These are phyloP conservation scores for Drosophila lacertosa DNA, from an alignment of 1,140 invertebrate genomes.

Conservation along the genomic window DNA sequence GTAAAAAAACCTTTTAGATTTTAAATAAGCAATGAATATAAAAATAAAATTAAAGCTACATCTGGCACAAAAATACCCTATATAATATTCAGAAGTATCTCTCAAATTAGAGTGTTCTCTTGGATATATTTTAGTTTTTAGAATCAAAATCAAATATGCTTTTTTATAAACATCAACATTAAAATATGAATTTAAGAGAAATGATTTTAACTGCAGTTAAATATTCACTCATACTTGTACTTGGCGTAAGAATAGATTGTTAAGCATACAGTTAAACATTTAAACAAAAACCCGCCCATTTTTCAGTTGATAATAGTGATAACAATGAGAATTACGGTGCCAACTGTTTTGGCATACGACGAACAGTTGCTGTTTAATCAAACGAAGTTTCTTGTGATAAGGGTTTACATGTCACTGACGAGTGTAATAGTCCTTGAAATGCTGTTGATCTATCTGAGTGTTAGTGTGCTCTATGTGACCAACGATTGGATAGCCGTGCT, in stretches of 20 bases:
- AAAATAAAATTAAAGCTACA: neutral
- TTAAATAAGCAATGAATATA: constrained; percentile 3
- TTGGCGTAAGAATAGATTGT: constrained; percentile 32
- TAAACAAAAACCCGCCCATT: neutral
- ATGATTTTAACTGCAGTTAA: constrained; percentile 7
- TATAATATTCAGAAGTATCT: too few species aligned
- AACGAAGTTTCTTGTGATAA: constrained; percentile 17
- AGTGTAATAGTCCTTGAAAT: constrained; percentile 13
- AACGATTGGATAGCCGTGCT: constrained; percentile 34
- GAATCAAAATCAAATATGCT: neutral
- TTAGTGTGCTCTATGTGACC: constrained; percentile 10
- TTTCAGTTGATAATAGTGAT: constrained; percentile 34
- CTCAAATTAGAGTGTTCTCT: too few species aligned
- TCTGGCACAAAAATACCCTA: too few species aligned
- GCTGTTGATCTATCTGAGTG: constrained; percentile 20
- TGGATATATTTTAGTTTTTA: neutral
- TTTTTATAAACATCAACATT: constrained; percentile 1
- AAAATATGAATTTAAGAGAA: neutral
- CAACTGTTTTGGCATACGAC: neutral
- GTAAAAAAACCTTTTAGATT: constrained; percentile 46
- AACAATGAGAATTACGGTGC: constrained; percentile 30
- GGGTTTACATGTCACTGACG: constrained; percentile 13
- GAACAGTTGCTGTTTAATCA: neutral
- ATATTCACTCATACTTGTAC: neutral
- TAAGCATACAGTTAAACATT: too few species aligned